Conservation (phyloP, 2,797 vertebrate genomes). For the Chloroceryle inda region DNA sequence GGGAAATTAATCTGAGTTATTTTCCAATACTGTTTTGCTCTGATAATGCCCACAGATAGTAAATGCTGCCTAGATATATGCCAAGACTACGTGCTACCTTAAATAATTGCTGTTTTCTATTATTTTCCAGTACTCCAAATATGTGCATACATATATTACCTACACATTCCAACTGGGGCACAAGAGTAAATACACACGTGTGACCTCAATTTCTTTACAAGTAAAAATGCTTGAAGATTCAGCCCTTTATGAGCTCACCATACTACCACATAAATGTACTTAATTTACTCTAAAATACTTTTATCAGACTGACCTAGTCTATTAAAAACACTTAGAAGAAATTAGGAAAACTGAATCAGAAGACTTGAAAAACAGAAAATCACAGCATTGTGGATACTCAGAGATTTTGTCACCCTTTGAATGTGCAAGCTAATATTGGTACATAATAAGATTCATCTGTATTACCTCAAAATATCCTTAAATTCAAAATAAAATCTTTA, state of each 20-base stretch:
- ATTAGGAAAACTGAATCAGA: neutral
- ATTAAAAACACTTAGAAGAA: neutral
- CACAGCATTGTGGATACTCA: neutral
- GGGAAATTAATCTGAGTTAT: neutral
- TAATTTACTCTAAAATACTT: neutral
- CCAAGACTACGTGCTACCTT: neutral
- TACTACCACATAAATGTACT: neutral
- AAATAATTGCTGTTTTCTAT: neutral
- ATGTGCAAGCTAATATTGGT: neutral
- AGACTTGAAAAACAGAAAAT: neutral
- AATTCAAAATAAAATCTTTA: neutral
- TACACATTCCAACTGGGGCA: neutral
- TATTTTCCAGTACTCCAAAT: neutral
- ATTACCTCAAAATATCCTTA: neutral
- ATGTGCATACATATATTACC: neutral
- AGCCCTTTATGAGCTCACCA: neutral
- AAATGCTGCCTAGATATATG: neutral
- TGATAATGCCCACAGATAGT: neutral
- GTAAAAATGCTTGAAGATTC: neutral
- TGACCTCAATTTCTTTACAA: constrained; percentile 4
- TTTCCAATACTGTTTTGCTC: neutral
- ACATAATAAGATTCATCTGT: neutral
- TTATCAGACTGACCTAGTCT: neutral
- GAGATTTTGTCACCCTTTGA: neutral
- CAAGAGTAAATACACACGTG: constrained; percentile 4